Evolutionary conservation across 1,140 invertebrate genomes (phyloP).

Genomic region (Hycleus phaleratus): DNA sequence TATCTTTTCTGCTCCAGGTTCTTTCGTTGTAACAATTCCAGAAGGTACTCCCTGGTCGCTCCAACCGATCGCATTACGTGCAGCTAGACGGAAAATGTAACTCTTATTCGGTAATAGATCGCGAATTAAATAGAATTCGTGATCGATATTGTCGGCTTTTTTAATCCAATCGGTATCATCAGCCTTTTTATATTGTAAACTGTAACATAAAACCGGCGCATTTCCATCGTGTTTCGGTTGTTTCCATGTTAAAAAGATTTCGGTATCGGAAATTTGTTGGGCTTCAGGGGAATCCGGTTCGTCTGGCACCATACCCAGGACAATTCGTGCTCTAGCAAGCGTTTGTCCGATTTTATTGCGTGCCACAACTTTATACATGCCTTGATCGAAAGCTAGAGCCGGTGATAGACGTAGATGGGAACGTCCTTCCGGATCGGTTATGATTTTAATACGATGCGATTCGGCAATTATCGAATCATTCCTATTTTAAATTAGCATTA

Average conservation of each 20-base stretch:
- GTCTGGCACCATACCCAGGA: constrained; percentile 64
- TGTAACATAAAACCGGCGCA: constrained; percentile 75
- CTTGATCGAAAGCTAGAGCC: constrained; percentile 71
- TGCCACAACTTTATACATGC: constrained; percentile 93
- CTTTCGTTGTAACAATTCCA: constrained; percentile 58
- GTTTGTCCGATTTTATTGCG: constrained; percentile 78
- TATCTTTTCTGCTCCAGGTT: constrained; percentile 54
- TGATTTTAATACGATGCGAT: constrained; percentile 67
- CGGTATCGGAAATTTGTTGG: constrained; percentile 72
- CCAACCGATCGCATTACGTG: constrained; percentile 90
- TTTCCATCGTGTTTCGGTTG: constrained; percentile 76
- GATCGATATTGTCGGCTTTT: constrained; percentile 80
- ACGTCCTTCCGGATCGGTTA: constrained; percentile 65
- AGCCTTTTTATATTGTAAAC: constrained; percentile 68
- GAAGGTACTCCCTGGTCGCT: constrained; percentile 72
- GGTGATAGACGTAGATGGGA: constrained; percentile 71
- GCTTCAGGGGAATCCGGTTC: constrained; percentile 82
- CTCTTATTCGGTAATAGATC: constrained; percentile 67
- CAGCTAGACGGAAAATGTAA: constrained; percentile 84
- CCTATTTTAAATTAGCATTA: constrained; percentile 27
- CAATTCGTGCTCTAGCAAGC: constrained; percentile 62
- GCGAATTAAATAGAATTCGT: constrained; percentile 84
- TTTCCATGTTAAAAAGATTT: constrained; percentile 83
- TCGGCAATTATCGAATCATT: constrained; percentile 81
- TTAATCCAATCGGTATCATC: constrained; percentile 80